phyloP scores from a whole-genome alignment of 2,888 invertebrate species.

The Limnephilus lunatus region DNA sequence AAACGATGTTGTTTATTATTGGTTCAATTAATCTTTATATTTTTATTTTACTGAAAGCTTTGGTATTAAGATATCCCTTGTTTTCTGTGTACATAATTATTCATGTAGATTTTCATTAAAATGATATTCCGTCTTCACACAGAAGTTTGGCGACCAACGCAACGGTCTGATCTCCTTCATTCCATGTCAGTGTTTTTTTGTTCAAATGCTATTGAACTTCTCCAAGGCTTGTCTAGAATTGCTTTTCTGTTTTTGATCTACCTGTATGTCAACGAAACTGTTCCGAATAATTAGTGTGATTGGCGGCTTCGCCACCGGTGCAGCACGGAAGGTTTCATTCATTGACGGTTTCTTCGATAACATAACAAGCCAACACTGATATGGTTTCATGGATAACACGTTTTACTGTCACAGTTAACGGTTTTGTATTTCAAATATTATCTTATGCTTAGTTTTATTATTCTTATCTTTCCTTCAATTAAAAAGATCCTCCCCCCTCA shows the following conservation, averaged over 20 bases:
- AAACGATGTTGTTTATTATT: not conserved
- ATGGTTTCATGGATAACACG: not conserved
- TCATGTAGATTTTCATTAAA: not conserved
- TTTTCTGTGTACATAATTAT: not conserved
- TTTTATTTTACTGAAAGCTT: not conserved
- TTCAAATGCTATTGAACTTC: not conserved
- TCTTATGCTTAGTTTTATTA: not conserved
- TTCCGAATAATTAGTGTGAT: not conserved
- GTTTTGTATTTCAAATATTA: not conserved
- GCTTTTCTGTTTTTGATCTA: not conserved
- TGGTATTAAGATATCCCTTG: not conserved
- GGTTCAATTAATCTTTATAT: not conserved
- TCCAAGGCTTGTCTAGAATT: not conserved
- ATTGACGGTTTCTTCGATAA: no score
- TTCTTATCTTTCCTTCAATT: not conserved
- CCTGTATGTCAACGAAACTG: not conserved
- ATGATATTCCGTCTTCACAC: not conserved
- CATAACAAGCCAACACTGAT: no score
- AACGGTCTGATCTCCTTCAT: not conserved
- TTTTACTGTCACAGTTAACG: not conserved
- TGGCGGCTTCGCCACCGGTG: not conserved
- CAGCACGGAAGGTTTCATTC: no score
- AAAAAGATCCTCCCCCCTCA: not conserved
- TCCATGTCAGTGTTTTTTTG: no score
- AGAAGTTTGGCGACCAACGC: not conserved